These are phyloP conservation scores for Mesoligia furuncula DNA, from an alignment of 2,888 invertebrate species.

Conservation along the genomic window DNA sequence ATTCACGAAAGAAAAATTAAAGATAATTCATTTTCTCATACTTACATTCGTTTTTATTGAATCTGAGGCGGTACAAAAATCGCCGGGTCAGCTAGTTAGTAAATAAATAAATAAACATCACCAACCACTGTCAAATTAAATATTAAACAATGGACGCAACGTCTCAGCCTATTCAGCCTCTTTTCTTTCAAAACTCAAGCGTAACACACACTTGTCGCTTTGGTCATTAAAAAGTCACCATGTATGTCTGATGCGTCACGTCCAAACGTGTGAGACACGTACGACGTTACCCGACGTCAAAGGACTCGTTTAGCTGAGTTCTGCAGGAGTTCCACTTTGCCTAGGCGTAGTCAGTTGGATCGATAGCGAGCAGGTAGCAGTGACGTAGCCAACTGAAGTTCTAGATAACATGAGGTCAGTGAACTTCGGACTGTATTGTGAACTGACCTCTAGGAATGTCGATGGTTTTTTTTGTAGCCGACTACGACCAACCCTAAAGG, in stretches of 20 bases:
- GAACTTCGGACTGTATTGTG: constrained; percentile 65
- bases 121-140: neutral
- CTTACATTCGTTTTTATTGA: too few relatives aligned
- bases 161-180: neutral
- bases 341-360: constrained; percentile 65
- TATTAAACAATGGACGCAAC: neutral
- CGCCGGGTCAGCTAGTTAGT: too few relatives aligned
- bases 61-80: too few relatives aligned
- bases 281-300: constrained; percentile 20
- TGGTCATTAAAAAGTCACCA: constrained; percentile 31
- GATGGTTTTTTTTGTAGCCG: neutral
- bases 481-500: neutral
- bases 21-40: too few relatives aligned
- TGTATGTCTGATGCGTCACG: constrained; percentile 16
- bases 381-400: constrained; percentile 56
- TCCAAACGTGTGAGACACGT: constrained; percentile 11
- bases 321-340: constrained; percentile 42
- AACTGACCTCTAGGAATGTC: constrained; percentile 59
- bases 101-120: too few relatives aligned
- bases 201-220: constrained; percentile 1
- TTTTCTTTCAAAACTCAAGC: neutral
- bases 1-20: too few relatives aligned
- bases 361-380: constrained; percentile 65
- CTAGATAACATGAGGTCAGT: constrained; percentile 64
- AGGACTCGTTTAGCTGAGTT: constrained; percentile 42